Base-by-base conservation (phyloP, 2,797 vertebrate species). In the Lepidocolaptes lacrymiger region DNA sequence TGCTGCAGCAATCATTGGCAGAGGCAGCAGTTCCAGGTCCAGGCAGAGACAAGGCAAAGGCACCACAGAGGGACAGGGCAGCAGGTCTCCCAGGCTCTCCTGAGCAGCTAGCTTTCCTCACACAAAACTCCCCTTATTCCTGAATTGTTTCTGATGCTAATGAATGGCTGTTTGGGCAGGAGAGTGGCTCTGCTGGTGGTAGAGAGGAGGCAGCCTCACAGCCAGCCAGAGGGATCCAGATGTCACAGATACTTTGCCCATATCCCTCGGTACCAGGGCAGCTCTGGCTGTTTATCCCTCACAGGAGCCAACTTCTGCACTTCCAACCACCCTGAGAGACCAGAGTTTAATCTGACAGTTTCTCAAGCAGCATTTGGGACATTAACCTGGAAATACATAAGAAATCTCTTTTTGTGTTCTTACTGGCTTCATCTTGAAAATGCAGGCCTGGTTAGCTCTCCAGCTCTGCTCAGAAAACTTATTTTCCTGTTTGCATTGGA, bases 31-130 rank as follows among this genome's bases (percentile, higher is more conserved):
- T 55, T 94, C 27, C 28, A 51, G 39, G 55, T 12, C 10, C 55
- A 58, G 14, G 19, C 37, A 51, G 37, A 36, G 12, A 12, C 5
- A 12, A 66, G n/a, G 48, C 8, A 43, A 18, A 64, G 19, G 41
- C 7, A 9, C 49, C 54, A 8, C 26, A 46, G 51, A 2, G 26
- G 2, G 28, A 17, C 0, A 0, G 22, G 28, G 28, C n/a, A 86
- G 27, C 16, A 44, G 43, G 24, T 51, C 39, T 1, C 6, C 27
- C 11, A 36, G 44, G 10, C 22, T 59, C 28, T 71, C 15, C 24
- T 22, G 54, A 69, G n/a, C 51, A 82, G 43, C 3, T 23, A 4
- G 18, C 4, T 72, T 61, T 68, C 44, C 44, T 37, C 59, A 36
- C 30, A 14, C 22, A 72, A 59, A 72, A 36, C 5, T 61, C 46